Evolutionary conservation across 1,140 invertebrate genomes (phyloP).

Genomic region (Calephelis virginiensis): DNA sequence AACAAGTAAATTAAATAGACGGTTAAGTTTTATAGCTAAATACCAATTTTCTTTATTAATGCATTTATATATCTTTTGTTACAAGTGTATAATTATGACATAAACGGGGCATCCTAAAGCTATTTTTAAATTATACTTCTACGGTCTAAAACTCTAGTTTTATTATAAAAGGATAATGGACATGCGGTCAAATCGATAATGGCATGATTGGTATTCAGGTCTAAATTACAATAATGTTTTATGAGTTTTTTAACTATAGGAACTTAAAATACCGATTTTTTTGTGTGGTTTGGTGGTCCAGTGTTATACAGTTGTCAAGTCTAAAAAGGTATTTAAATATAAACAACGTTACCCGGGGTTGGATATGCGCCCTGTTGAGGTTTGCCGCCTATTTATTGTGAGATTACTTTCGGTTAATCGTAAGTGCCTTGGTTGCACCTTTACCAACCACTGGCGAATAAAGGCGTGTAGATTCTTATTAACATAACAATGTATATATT

Average conservation of each 20-base stretch:
- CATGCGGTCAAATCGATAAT: conserved; percentile 37
- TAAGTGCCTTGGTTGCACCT: too few relatives aligned
- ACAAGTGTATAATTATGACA: conserved; percentile 61
- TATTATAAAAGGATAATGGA: conserved; percentile 49
- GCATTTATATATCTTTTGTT: conserved; percentile 28
- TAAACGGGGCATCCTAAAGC: conserved; percentile 62
- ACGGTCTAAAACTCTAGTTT: conserved; percentile 56
- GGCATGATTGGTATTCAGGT: conserved; percentile 51
- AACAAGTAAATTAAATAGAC: not conserved
- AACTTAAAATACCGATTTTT: not conserved
- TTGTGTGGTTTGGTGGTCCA: not conserved
- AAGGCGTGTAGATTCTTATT: too few relatives aligned
- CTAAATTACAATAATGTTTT: conserved; percentile 39
- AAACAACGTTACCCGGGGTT: too few relatives aligned
- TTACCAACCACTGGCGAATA: too few relatives aligned
- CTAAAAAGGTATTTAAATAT: not conserved
- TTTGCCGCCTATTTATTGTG: too few relatives aligned
- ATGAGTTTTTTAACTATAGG: conserved; percentile 21
- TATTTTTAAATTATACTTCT: conserved; percentile 65
- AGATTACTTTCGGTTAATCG: too few relatives aligned
- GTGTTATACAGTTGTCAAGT: not conserved
- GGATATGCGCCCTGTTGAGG: too few relatives aligned
- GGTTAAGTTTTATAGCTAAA: conserved; percentile 27
- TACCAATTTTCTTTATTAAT: conserved; percentile 74
- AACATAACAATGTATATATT: too few relatives aligned